A percentile compares a stretch with the other conserved stretches of the same genome.
Conservation (phyloP, 2,797 vertebrate genomes). For the Dermochelys coriacea region DNA sequence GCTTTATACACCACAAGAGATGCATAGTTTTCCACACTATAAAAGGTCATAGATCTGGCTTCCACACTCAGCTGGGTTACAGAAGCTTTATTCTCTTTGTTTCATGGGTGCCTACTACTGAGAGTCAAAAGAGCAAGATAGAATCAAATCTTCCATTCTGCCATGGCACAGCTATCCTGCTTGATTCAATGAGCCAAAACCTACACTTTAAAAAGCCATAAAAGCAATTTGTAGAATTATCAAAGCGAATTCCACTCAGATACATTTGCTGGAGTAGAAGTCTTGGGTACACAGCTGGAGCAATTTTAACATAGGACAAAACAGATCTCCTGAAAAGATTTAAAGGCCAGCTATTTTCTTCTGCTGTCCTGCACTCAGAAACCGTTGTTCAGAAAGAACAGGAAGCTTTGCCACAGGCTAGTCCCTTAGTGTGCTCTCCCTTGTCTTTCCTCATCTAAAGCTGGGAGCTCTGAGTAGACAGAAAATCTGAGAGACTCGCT, state of each 20-base stretch:
- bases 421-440: neutral
- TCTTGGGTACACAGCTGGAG: neutral
- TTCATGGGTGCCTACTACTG: neutral
- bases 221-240: slow-evolving; percentile 4
- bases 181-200: neutral
- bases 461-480: neutral
- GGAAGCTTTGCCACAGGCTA: neutral
- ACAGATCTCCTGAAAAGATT: neutral
- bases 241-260: slow-evolving; percentile 25
- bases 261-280: slow-evolving; percentile 11
- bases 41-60: neutral
- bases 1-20: neutral
- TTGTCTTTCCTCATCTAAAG: neutral
- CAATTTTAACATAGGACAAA: slow-evolving; percentile 9
- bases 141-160: neutral
- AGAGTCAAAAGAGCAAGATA: neutral
- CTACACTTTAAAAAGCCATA: neutral
- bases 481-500: neutral
- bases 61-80: neutral
- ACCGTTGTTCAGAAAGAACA: neutral
- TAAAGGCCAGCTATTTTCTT: slow-evolving; percentile 13
- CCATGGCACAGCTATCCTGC: neutral
- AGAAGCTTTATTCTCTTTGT: neutral
- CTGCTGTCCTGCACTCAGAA: neutral
- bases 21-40: neutral